phyloP scores from a whole-genome alignment of 2,797 vertebrate species.

The Oreortyx pictus region DNA sequence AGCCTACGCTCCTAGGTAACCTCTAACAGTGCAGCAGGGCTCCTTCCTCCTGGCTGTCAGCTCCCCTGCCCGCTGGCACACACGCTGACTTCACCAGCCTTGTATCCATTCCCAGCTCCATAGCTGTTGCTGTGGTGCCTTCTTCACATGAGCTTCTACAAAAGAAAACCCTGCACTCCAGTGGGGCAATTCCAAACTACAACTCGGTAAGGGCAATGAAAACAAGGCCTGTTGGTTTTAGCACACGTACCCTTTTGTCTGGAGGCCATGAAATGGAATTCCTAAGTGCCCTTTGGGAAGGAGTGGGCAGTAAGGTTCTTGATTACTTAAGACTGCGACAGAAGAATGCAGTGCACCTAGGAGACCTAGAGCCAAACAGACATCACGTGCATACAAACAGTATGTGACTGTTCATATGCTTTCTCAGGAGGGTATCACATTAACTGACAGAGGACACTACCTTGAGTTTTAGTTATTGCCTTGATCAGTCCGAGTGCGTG shows the following conservation, averaged over 20 bases:
- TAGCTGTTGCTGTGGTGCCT: neutral
- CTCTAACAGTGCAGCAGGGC: too few species aligned
- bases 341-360: neutral
- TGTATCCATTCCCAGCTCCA: neutral
- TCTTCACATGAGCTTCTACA: neutral
- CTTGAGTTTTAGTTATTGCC: neutral
- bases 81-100: neutral
- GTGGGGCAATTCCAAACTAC: neutral
- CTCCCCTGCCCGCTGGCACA: neutral
- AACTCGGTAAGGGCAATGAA: neutral
- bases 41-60: neutral
- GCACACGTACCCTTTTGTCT: neutral
- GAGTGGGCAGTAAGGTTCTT: neutral
- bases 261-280: neutral
- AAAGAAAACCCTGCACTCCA: neutral
- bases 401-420: neutral
- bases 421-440: neutral
- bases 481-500: neutral
- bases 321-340: neutral
- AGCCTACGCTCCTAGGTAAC: neutral
- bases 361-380: neutral
- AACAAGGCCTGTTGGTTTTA: neutral
- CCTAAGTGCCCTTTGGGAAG: neutral
- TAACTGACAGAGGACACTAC: neutral
- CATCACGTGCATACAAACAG: accelerated